phyloP scores from a whole-genome alignment of 2,888 invertebrate genomes.

The Drosophila robusta region DNA sequence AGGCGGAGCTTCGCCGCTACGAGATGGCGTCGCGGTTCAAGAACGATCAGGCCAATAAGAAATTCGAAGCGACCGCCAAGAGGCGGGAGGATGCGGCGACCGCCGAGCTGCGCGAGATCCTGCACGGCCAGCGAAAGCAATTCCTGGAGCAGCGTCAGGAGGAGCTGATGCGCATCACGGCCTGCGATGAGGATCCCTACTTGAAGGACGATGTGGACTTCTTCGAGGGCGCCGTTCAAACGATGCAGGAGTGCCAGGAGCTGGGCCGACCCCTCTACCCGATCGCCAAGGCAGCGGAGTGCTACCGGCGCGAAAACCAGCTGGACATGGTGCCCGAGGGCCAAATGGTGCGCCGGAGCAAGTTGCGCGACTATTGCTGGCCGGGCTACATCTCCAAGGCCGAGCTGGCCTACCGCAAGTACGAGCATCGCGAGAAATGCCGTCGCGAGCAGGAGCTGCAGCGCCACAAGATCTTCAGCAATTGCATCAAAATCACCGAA shows the following conservation, averaged over 20 bases:
- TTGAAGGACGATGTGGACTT: conserved; percentile 80
- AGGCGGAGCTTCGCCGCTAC: conserved; percentile 54
- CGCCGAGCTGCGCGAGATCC: conserved; percentile 13
- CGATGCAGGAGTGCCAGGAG: conserved; percentile 77
- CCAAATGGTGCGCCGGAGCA: conserved; percentile 32
- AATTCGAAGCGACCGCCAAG: conserved; percentile 13
- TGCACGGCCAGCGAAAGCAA: conserved; percentile 45
- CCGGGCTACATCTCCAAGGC: conserved; percentile 63
- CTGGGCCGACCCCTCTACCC: conserved; percentile 82
- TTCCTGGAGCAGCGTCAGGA: conserved; percentile 27
- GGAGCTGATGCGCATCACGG: conserved; percentile 43
- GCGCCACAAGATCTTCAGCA: conserved; percentile 44
- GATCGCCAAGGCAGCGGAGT: conserved; percentile 72
- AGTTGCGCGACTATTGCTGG: conserved; percentile 63
- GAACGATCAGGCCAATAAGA: conserved; percentile 41
- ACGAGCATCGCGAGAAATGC: conserved; percentile 60
- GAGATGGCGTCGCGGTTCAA: conserved; percentile 53
- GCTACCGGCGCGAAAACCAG: conserved; percentile 73
- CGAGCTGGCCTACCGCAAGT: conserved; percentile 57
- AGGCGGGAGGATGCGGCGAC: conserved; percentile 1
- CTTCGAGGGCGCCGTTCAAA: conserved; percentile 76
- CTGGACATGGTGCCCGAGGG: conserved; percentile 42
- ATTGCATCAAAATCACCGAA: conserved; percentile 55
- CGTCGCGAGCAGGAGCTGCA: conserved; percentile 29
- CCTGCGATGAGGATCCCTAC: conserved; percentile 51